Evolutionary conservation across 2,113 vertebrate genomes (phyloP).

Genomic region (Pluvialis apricaria): DNA sequence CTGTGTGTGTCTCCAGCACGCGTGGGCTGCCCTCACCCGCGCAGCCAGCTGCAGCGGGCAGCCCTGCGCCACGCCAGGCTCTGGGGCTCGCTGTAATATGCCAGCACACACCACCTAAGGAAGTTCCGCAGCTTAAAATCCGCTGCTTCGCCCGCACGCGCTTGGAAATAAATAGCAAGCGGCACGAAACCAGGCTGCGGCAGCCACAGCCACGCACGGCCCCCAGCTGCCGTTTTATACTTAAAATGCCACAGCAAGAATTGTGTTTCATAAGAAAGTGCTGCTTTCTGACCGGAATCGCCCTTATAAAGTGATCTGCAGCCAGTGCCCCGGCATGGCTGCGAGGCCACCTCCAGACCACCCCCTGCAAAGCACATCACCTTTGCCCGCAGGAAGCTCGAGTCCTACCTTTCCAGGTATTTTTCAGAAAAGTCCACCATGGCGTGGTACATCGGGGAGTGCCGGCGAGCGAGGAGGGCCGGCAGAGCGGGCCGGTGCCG

Average conservation of each 20-base stretch:
- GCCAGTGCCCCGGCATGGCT: accelerated
- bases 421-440: constrained; percentile 88
- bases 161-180: background rate
- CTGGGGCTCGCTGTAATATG: accelerated
- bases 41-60: too few relatives aligned
- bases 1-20: background rate
- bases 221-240: too few relatives aligned
- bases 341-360: background rate
- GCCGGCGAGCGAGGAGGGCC: background rate
- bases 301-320: background rate
- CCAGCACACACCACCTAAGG: background rate
- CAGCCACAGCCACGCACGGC: accelerated
- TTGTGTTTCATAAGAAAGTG: background rate
- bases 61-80: background rate
- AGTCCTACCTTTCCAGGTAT: constrained; percentile 87
- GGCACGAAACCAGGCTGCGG: background rate
- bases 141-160: background rate
- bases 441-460: constrained; percentile 64
- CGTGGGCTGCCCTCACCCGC: background rate
- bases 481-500: background rate
- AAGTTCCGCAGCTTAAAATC: background rate
- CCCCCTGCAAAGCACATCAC: background rate
- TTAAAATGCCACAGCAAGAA: background rate
- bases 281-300: background rate
- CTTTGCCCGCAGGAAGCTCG: background rate